Conservation (phyloP, 2,888 invertebrate genomes). For the Gandaritis pyraliata region DNA sequence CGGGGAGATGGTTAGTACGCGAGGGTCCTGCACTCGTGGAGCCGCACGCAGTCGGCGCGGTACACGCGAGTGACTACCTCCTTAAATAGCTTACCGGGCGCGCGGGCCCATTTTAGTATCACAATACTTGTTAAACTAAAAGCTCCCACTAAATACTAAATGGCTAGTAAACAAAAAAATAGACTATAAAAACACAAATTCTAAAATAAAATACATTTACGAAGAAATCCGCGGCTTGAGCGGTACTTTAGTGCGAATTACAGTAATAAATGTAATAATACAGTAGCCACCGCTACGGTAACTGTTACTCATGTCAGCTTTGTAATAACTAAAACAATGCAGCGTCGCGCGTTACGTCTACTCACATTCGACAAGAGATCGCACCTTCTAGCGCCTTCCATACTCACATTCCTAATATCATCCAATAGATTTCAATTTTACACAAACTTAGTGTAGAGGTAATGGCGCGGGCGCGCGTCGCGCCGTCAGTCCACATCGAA, state of each 20-base stretch:
- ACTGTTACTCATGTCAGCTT: conserved; percentile 15
- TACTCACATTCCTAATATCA: conserved; percentile 26
- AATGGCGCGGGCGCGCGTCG: conserved; percentile 18
- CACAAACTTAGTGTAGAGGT: conserved; percentile 31
- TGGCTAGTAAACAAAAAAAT: conserved; percentile 62
- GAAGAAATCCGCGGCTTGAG: conserved; percentile 39
- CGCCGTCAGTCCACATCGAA: conserved; percentile 31
- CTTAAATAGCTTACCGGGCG: conserved; percentile 73
- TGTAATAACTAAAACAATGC: neutral
- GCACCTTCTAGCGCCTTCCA: conserved; percentile 15
- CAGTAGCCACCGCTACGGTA: conserved; percentile 23
- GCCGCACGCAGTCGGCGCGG: conserved; percentile 8
- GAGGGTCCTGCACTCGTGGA: no score
- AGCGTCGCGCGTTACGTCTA: conserved; percentile 4
- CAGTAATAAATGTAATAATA: conserved; percentile 26
- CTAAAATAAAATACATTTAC: conserved; percentile 62
- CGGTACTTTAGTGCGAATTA: conserved; percentile 25
- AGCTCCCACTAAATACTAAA: conserved; percentile 69
- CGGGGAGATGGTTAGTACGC: no score
- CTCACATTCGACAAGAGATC: conserved; percentile 27
- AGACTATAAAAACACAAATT: conserved; percentile 68
- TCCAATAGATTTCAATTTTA: conserved; percentile 31
- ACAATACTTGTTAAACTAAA: conserved; percentile 78
- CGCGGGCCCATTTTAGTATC: conserved; percentile 77
- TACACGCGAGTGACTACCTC: conserved; percentile 25